Base-by-base conservation (phyloP, 2,888 invertebrate species). In the Drosophila acutilabella region DNA sequence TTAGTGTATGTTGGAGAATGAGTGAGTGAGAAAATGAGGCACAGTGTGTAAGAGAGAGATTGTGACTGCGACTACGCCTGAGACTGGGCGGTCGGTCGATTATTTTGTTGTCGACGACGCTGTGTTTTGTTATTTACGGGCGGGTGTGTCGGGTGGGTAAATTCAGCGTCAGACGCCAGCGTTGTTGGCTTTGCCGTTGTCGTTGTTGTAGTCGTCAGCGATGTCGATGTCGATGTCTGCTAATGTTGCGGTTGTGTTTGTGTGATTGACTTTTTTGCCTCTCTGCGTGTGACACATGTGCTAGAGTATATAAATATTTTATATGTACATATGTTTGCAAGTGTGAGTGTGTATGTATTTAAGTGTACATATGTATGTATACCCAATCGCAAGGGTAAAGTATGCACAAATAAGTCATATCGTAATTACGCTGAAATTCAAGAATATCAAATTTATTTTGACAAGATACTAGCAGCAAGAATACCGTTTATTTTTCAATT, bases 61-160 rank as follows among this genome's bases (percentile, higher is more conserved):
- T 30, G 30, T 30, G 30, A 30, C 30, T 30, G 56, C 13, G 36
- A 36, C 13, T 36, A 1, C 1, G 36, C 56, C 42, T 36, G 23
- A 60, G 59, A 59, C 16, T 33, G 42, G 23, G 6, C 20, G 18
- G 4, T 47, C 51, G 33, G 51, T 44, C 57, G 64, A 53, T 52
- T 44, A 69, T 60, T 64, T 30, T 30, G 75, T 79, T 69, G 70
- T 51, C 50, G 70, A 6, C 45, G 70, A 58, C 75, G 80, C 54
- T 47, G n/a, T 77, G 59, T 76, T 82, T 89, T 82, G 84, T 86
- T 82, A 88, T 80, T 87, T 86, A 77, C 81, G 88, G 80, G 88
- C 81, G 86, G 81, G 86, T 85, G 86, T 85, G 73, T 69, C 50
- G 77, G 71, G 77, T 64, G 64, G 77, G 47, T 53, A 54, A 54